These are phyloP conservation scores for Podabrus alpinus DNA, from an alignment of 2,888 invertebrate genomes.

Conservation along the genomic window DNA sequence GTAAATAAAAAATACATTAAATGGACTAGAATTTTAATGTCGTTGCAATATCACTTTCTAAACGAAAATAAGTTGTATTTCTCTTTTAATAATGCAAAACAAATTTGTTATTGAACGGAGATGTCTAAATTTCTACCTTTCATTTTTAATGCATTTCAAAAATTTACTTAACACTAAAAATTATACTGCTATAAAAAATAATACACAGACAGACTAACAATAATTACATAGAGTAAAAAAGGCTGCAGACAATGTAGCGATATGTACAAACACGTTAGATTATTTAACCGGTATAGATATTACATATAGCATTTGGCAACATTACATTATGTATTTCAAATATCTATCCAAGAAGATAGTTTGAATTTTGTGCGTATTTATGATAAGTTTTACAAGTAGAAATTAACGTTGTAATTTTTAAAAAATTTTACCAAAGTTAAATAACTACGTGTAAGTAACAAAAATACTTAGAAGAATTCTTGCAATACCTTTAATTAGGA, in stretches of 20 bases:
- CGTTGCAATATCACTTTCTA: neutral
- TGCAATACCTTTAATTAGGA: neutral
- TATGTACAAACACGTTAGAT: slow-evolving; percentile 17
- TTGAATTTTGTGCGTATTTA: neutral
- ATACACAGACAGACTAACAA: neutral
- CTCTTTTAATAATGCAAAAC: neutral
- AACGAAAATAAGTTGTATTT: neutral
- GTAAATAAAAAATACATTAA: neutral
- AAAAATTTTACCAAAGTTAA: neutral
- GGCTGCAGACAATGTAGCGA: slow-evolving; percentile 8
- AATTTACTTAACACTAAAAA: neutral
- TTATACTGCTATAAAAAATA: neutral
- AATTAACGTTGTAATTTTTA: neutral
- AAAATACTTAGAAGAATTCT: neutral
- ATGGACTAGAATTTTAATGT: slow-evolving; percentile 2
- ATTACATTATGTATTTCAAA: neutral
- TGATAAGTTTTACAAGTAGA: neutral
- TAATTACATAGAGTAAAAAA: neutral
- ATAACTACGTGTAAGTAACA: neutral
- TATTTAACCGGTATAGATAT: neutral
- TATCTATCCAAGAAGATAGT: neutral
- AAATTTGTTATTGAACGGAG: neutral
- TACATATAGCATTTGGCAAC: neutral
- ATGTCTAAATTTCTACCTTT: neutral
- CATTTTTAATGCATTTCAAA: neutral